Evolutionary conservation across 2,113 vertebrate genomes (phyloP).

Genomic region (Rhizomys pruinosus): DNA sequence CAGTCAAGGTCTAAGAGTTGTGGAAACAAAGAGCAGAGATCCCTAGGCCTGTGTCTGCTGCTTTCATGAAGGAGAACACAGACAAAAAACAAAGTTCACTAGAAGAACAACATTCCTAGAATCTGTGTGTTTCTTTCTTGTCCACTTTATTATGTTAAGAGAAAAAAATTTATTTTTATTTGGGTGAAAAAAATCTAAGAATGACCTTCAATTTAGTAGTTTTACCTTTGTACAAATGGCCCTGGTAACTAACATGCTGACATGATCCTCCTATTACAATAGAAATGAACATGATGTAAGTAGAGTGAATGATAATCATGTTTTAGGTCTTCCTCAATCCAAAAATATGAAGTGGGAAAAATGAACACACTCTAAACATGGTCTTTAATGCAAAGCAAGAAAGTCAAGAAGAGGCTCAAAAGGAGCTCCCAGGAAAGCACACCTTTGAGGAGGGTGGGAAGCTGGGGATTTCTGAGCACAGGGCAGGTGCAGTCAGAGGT

Average conservation of each 20-base stretch:
- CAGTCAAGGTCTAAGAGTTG: not conserved
- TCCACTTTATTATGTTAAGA: not conserved
- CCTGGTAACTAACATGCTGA: not conserved
- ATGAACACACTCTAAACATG: not conserved
- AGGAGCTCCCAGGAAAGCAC: not conserved
- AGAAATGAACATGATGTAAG: not conserved
- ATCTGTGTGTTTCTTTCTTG: not conserved
- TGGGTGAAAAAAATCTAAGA: slow-evolving; percentile 6
- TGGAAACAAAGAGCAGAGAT: not conserved
- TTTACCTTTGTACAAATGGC: slow-evolving; percentile 26
- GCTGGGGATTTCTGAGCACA: not conserved
- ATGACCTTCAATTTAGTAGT: not conserved
- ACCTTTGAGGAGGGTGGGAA: not conserved
- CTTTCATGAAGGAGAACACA: not conserved
- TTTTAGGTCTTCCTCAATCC: slow-evolving; percentile 39
- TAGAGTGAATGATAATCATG: slow-evolving; percentile 11
- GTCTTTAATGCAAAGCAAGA: not conserved
- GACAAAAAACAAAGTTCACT: not conserved
- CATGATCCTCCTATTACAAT: not conserved
- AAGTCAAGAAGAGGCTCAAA: not conserved
- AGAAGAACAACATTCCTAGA: not conserved
- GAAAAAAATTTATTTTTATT: slow-evolving; percentile 39
- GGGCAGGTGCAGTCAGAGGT: not conserved
- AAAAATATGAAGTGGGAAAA: not conserved
- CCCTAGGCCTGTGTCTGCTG: not conserved